A percentile compares a stretch with the other conserved stretches of the same genome.
Conservation (phyloP, 2,797 vertebrate species). For the Pseudochromis fuscus region DNA sequence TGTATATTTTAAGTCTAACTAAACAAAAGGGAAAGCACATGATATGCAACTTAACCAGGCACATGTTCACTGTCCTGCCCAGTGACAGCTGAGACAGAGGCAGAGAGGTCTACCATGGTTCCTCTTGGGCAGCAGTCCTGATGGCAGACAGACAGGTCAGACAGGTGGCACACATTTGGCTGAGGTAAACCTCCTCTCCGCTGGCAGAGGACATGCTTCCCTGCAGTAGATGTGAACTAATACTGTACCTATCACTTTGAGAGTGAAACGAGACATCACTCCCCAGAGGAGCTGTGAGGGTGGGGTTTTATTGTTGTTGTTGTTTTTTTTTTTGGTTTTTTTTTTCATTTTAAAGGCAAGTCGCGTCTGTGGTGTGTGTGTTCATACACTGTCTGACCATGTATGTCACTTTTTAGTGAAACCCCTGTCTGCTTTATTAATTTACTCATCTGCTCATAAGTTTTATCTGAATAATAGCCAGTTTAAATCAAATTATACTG, state of each 20-base stretch:
- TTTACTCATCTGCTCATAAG: no score
- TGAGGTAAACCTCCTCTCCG: conserved; percentile 62
- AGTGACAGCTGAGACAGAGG: conserved; percentile 45
- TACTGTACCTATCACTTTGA: conserved; percentile 60
- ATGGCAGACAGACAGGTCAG: conserved; percentile 59
- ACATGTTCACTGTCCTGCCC: conserved; percentile 26
- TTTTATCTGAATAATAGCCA: no score
- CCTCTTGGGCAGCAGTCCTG: conserved; percentile 43
- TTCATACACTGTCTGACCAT: background rate
- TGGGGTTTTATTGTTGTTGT: no score
- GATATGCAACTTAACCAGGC: conserved; percentile 25
- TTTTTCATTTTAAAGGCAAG: conserved; percentile 13
- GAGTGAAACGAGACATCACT: conserved; percentile 59
- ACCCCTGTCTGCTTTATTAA: background rate
- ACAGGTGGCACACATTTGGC: conserved; percentile 74
- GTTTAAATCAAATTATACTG: no score
- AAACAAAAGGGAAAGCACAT: conserved; percentile 2
- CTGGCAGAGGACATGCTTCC: conserved; percentile 56
- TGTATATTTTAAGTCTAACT: no score
- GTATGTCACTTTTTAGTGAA: background rate
- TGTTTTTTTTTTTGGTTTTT: no score
- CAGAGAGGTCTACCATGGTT: conserved; percentile 42
- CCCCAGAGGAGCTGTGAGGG: conserved; percentile 25
- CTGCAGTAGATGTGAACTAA: conserved; percentile 73
- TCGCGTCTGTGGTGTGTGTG: conserved; percentile 9